phyloP scores from a whole-genome alignment of 2,113 vertebrate genomes.

The Pseudorasbora parva region DNA sequence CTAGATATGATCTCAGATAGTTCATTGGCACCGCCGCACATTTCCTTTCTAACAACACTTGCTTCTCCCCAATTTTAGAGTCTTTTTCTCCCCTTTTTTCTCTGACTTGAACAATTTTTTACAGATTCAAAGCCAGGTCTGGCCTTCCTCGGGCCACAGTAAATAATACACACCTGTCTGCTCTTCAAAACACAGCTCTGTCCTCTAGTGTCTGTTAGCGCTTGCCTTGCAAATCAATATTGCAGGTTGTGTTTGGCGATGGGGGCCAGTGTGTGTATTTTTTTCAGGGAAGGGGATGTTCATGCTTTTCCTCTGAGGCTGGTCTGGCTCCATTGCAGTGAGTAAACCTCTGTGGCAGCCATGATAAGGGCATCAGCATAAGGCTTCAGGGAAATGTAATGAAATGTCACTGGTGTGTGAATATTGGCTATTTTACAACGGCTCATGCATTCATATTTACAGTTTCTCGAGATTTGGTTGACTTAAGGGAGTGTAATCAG shows the following conservation, averaged over 20 bases:
- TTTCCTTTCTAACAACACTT: neutral
- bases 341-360: conserved; percentile 54
- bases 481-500: no score
- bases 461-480: neutral
- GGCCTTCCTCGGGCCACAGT: conserved; percentile 49
- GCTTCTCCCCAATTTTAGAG: conserved; percentile 1
- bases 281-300: conserved; percentile 44
- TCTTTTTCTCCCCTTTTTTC: neutral
- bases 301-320: conserved; percentile 46
- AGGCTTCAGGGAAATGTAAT: conserved; percentile 22
- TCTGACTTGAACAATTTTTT: conserved; percentile 39
- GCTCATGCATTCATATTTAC: neutral
- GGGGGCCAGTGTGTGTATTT: neutral
- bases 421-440: conserved; percentile 10
- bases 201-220: conserved; percentile 27
- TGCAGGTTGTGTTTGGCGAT: conserved; percentile 55
- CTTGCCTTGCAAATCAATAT: conserved; percentile 56
- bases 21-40: neutral
- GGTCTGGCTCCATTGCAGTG: neutral
- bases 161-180: conserved; percentile 59
- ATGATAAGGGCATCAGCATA: conserved; percentile 66
- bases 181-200: conserved; percentile 21
- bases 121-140: conserved; percentile 45
- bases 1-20: neutral
- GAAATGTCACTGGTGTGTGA: neutral